Evolutionary conservation across 2,888 invertebrate genomes (phyloP), one percentile per base, ranked within the genome.

Genomic region (Lithophane socia): DNA sequence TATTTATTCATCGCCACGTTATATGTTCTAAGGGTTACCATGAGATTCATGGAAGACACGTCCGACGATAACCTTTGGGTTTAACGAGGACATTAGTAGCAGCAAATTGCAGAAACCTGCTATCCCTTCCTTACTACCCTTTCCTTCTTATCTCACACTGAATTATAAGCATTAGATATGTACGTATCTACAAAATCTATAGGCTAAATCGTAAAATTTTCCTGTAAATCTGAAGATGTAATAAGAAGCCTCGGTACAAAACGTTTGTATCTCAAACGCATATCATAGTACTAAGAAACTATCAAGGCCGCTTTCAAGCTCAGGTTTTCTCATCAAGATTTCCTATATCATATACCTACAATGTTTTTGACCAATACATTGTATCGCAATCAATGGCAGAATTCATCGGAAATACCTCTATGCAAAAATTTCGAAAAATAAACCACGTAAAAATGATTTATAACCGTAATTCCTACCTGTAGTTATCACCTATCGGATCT

Each of bases 51-150:
- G 44, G 77, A 75, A 85, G 77, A 75, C 85, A 83, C 82, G 85
- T 81, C 67, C 82, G n/a, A 37, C 60, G 64, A 85, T 85, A 82
- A 84, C 85, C 85, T 78, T 82, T 64, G 37, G 85, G 74, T 85
- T 77, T 84, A 82, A 84, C 74, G 83, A 82, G 82, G 63, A 42
- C 82, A 82, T 85, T 82, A 82, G 63, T 67, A 84, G 79, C 74
- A 76, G 71, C 75, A 85, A 85, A 84, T 76, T 85, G 82, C 71
- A 77, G 68, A 9, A n/a, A 68, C 73, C 21, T 61, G n/a, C 67
- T 67, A 73, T 71, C 77, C 85, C 72, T 81, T 77, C 56, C 65
- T 63, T 69, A 16, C 56, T 63, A 77, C 60, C 60, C 60, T 64
- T 67, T 63, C 42, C 67, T 73, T 65, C 80, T 37, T 80, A 70